Evolutionary conservation across 2,113 vertebrate species (phyloP).

Genomic region (Cyanistes caeruleus): DNA sequence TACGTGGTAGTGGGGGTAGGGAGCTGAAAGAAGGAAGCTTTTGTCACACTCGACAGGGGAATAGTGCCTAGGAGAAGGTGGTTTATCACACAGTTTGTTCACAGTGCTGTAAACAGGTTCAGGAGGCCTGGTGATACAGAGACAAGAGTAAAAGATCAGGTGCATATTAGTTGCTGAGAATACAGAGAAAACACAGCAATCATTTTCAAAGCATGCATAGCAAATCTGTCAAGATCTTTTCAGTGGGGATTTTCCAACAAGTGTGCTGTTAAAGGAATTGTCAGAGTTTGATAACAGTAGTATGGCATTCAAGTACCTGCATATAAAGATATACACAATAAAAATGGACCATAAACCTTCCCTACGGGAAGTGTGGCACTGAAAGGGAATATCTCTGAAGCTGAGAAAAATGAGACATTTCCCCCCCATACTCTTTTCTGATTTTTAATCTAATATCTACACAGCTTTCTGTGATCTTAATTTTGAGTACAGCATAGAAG

Average conservation of each 20-base stretch:
- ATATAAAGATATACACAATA: not conserved
- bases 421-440: not conserved
- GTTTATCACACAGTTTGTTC: constrained; percentile 98
- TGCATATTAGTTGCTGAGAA: constrained; percentile 34
- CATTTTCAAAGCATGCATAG: constrained; percentile 57
- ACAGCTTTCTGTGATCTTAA: not conserved
- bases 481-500: not conserved
- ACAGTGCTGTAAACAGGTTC: constrained; percentile 99
- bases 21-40: constrained; percentile 92
- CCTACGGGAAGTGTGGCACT: not conserved
- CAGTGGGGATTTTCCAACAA: not conserved
- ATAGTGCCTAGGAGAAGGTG: constrained; percentile 93
- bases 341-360: not conserved
- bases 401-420: not conserved
- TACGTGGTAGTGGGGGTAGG: constrained; percentile 93
- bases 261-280: not conserved
- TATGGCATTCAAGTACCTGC: not conserved
- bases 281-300: not conserved
- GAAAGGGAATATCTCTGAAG: not conserved
- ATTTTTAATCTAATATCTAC: not conserved
- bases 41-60: constrained; percentile 94
- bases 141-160: constrained; percentile 77
- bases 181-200: not conserved
- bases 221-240: not conserved
- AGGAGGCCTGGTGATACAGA: constrained; percentile 87